These are phyloP conservation scores for Xanthia icteritia DNA, from an alignment of 2,888 invertebrate genomes.

Conservation along the genomic window DNA sequence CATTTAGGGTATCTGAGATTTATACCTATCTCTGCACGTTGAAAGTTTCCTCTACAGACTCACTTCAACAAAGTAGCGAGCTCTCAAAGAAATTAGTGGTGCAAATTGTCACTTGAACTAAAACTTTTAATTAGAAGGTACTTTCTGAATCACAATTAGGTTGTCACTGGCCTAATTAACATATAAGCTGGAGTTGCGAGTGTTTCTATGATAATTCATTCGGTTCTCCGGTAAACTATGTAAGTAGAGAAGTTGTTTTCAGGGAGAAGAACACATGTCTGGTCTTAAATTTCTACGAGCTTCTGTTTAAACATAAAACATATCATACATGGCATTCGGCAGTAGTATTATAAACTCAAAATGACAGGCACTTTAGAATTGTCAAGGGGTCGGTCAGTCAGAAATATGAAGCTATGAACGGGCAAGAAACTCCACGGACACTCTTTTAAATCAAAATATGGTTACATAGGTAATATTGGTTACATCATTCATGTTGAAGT, in stretches of 20 bases:
- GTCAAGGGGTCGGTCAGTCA: no score
- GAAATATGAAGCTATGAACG: no score
- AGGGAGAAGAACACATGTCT: no score
- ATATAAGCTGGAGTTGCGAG: conserved; percentile 14
- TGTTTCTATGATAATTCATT: neutral
- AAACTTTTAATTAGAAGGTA: conserved; percentile 40
- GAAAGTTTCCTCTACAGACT: neutral
- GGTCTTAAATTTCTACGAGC: neutral
- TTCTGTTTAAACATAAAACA: neutral
- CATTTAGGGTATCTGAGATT: neutral
- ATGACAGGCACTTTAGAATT: no score
- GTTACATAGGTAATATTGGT: no score
- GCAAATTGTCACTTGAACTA: conserved; percentile 15
- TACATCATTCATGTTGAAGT: no score
- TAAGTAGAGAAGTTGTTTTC: neutral
- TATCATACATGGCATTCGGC: no score
- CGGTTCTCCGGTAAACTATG: neutral
- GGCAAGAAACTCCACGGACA: no score
- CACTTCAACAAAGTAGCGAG: conserved; percentile 3
- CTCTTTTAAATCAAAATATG: no score
- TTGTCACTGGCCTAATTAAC: conserved; percentile 37
- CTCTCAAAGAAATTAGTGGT: conserved; percentile 5
- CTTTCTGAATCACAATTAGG: conserved; percentile 46
- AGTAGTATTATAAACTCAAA: no score
- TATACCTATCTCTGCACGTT: neutral